phyloP scores from a whole-genome alignment of 1,140 invertebrate genomes.

The Theocolax elegans region DNA sequence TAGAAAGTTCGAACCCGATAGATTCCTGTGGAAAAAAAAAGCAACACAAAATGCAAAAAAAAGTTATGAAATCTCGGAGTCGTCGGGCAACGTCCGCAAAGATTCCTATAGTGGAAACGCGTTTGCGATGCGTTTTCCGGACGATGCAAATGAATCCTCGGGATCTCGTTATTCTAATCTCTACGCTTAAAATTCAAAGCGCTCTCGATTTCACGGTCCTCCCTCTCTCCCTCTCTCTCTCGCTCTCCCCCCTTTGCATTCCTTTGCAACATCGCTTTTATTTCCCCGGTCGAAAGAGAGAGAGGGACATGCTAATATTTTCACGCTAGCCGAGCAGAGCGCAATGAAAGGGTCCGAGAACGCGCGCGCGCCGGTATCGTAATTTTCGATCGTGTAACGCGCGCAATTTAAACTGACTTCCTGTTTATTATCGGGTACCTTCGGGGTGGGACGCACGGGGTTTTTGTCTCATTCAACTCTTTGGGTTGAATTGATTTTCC shows the following conservation, averaged over 20 bases:
- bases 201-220: neutral
- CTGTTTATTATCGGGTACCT: conserved; percentile 35
- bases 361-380: conserved; percentile 33
- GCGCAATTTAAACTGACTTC: conserved; percentile 30
- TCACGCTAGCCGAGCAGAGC: neutral
- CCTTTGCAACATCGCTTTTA: neutral
- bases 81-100: no score
- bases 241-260: neutral
- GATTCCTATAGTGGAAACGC: no score
- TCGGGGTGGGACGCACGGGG: no score
- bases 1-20: no score
- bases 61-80: no score
- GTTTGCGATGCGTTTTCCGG: no score
- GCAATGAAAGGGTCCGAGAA: neutral
- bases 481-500: neutral
- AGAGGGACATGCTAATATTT: conserved; percentile 13
- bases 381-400: conserved; percentile 22
- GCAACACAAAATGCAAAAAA: no score
- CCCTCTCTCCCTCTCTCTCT: neutral
- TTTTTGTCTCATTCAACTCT: conserved; percentile 25
- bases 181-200: neutral
- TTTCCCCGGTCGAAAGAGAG: no score
- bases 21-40: no score
- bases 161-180: neutral
- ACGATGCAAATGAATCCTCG: neutral